phyloP scores from a whole-genome alignment of 2,113 vertebrate species.

The Cromileptes altivelis region DNA sequence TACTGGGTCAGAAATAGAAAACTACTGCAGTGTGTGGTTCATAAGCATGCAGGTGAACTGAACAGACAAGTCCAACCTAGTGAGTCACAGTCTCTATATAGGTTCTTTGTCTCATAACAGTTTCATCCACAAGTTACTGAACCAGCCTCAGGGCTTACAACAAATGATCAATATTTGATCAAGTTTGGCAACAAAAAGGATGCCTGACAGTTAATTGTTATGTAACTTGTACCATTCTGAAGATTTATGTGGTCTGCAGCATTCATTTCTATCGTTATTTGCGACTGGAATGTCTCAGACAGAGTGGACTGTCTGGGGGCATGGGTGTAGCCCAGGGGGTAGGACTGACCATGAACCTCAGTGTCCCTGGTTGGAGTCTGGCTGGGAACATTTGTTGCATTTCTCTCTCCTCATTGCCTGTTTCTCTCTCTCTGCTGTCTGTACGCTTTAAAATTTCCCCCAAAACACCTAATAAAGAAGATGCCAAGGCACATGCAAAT shows the following conservation, averaged over 20 bases:
- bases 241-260: no score
- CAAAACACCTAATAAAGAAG: no score
- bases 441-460: no score
- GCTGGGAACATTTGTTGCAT: neutral
- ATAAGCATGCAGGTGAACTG: neutral
- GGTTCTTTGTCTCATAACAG: neutral
- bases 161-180: neutral
- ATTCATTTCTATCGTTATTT: neutral
- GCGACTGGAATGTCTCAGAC: neutral
- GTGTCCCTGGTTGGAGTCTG: no score
- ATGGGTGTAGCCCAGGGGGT: no score
- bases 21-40: neutral
- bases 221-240: neutral
- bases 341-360: no score
- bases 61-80: neutral
- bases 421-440: no score
- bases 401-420: no score
- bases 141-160: neutral
- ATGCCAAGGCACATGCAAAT: no score
- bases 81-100: conserved; percentile 7
- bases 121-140: neutral
- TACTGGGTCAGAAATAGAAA: neutral
- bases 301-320: no score
- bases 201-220: no score
- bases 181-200: no score